Base-by-base conservation (phyloP, 2,113 vertebrate genomes). In the Rana temporaria region DNA sequence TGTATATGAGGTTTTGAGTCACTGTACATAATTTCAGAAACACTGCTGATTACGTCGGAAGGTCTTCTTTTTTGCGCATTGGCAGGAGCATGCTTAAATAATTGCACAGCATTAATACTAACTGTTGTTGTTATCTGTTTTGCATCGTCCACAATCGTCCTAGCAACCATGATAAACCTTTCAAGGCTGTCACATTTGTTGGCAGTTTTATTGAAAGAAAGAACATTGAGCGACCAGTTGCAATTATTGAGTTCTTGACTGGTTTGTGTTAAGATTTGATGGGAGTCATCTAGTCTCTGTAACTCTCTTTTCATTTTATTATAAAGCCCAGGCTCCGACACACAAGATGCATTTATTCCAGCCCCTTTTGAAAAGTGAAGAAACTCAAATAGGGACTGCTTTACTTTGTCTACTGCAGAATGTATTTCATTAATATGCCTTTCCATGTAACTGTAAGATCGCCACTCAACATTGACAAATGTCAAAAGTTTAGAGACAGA, bases 81-180 rank as follows among this genome's bases (percentile, higher is more conserved):
- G 22, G 77, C 56, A 0, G 90, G 82, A 0, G 83, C 82, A 20
- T 90, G 90, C 77, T 85, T 91, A 89, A 98, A 99, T 62, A 99
- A 95, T 75, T 93, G 84, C 84, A 97, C 96, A 0, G 95, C 93
- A 0, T 92, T 95, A 89, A 90, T 55, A 15, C 92, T 91, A 85
- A 99, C 92, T 0, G 94, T 96, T 17, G 95, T 96, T 81, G 92
- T 95, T 84, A 99, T 90, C 84, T 97, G 97, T 68, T 98, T 98
- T 86, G 94, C 90, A 22, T 98, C 98, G 0, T 99, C 96, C 0
- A 95, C 95, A 7, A 98, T 91, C 0, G 95, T 95, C 90, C 94
- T 92, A 1, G 96, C 96, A 77, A 99, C 97, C 98, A 98, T 97
- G 34, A 98, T 86, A 59, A 98, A 97, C 59, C 98, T 92, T 63